Conservation (phyloP, 2,888 invertebrate genomes). For the Lissocephala sabroskyi region DNA sequence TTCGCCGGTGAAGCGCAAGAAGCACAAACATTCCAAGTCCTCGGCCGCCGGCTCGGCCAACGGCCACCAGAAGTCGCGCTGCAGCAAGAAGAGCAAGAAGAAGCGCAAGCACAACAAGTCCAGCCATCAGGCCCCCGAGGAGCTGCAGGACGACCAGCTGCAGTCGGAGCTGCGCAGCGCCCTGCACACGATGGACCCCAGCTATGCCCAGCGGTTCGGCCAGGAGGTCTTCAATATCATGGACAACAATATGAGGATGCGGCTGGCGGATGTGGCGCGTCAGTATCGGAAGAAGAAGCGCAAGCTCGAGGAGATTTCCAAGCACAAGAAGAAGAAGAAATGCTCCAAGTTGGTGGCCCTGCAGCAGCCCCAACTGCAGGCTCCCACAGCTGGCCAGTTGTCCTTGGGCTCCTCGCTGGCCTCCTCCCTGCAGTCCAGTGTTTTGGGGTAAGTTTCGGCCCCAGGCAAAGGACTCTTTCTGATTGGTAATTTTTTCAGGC, state of each 20-base stretch:
- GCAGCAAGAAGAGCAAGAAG: slow-evolving; percentile 72
- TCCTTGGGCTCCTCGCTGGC: slow-evolving; percentile 35
- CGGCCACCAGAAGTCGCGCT: slow-evolving; percentile 54
- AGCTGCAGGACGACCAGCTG: slow-evolving; percentile 58
- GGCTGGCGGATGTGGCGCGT: slow-evolving; percentile 85
- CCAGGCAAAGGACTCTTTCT: too few species aligned
- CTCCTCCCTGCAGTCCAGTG: slow-evolving; percentile 26
- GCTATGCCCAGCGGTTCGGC: slow-evolving; percentile 49
- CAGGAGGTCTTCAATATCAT: slow-evolving; percentile 79
- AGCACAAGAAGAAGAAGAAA: slow-evolving; percentile 72
- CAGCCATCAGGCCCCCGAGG: not conserved
- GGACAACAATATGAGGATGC: slow-evolving; percentile 87
- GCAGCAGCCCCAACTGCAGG: slow-evolving; percentile 20
- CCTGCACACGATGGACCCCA: slow-evolving; percentile 58
- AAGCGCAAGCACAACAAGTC: slow-evolving; percentile 60
- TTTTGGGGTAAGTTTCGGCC: slow-evolving; percentile 35
- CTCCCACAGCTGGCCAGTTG: too few species aligned
- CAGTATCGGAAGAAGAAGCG: slow-evolving; percentile 88
- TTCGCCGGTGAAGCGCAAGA: slow-evolving; percentile 69
- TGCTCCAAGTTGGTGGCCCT: slow-evolving; percentile 47
- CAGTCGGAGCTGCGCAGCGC: slow-evolving; percentile 62
- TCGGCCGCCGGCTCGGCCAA: slow-evolving; percentile 28
- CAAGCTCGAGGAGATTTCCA: slow-evolving; percentile 80
- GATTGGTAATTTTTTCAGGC: too few species aligned
- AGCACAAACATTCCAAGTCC: slow-evolving; percentile 73